Evolutionary conservation across 2,113 vertebrate genomes (phyloP), one percentile per base, ranked within the genome.

Genomic region (Corythaixoides concolor): DNA sequence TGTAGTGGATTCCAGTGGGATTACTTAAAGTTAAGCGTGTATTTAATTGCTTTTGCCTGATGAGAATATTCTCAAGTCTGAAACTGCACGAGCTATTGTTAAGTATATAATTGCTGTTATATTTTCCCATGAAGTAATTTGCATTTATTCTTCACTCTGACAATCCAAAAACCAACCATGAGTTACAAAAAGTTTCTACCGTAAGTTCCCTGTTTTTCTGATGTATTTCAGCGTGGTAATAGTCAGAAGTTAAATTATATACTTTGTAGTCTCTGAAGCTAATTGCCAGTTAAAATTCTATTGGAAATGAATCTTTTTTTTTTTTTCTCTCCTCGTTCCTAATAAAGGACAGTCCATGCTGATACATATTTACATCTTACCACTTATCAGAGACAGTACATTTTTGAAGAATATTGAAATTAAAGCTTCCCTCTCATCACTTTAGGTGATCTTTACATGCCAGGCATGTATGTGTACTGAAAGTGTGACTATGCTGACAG

Each of bases 21-120:
- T 69, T 87, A 47, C 50, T 93, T 80, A 41, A 86, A 56, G 20
- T 49, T 87, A 53, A 68, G 59, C 2, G 2, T 58, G 7, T 30
- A n/a, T 90, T 93, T 93, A 92, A 89, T 80, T 92, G 68, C 11
- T 92, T 92, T 95, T 90, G 10, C 52, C 74, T 63, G 28, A 62
- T 68, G 35, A 79, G 59, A 8, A 9, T 88, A 55, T 74, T 89
- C 28, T 86, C 18, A 63, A 15, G 9, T 59, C 41, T 70, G 80
- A 62, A 93, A 41, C 20, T 45, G 28, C 32, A 21, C n/a, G 39
- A 88, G 20, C 72, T 77, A 27, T 77, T 74, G 53, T 78, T 55
- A 60, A 33, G 35, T 69, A 27, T 17, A 24, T 37, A 86, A 62
- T 21, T 17, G 72, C 24, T 70, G 32, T 55, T 90, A 6, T 5